Conservation (phyloP, 2,797 vertebrate genomes). For the Coccyzus lansbergi region DNA sequence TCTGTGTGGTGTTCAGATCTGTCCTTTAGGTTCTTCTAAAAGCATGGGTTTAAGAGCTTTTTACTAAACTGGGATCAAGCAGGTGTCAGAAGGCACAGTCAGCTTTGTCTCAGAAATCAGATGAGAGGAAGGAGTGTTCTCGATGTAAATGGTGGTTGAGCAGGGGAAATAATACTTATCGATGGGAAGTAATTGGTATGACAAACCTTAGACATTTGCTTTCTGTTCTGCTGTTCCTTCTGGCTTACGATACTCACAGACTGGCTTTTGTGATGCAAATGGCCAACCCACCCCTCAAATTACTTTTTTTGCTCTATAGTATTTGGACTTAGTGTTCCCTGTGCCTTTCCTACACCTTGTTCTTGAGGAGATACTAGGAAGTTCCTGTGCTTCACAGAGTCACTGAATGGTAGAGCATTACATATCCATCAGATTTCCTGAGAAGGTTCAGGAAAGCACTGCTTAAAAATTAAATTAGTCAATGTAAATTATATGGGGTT, state of each 20-base stretch:
- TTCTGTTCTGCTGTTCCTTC: not conserved
- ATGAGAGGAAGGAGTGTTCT: not conserved
- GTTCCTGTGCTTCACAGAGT: not conserved
- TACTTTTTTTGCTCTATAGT: not conserved
- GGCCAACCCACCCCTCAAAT: rapidly evolving
- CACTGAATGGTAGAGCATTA: not conserved
- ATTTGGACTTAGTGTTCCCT: not conserved
- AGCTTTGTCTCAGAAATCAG: not conserved
- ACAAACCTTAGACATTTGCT: not conserved
- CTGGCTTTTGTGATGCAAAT: not conserved
- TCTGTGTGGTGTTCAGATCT: not conserved
- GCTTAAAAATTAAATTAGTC: not conserved
- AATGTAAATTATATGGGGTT: not conserved
- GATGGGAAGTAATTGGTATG: not conserved
- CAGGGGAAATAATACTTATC: not conserved
- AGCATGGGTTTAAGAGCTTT: not conserved
- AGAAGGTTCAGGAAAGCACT: not conserved
- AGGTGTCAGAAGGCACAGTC: not conserved
- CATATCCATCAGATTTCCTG: not conserved
- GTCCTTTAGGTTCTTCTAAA: not conserved
- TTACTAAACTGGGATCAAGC: not conserved
- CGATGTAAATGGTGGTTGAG: not conserved
- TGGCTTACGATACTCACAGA: not conserved
- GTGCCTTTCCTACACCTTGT: not conserved
- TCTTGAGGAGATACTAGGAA: not conserved